Conservation (phyloP, 2,888 invertebrate species). For the Ennomos fuscantarius region DNA sequence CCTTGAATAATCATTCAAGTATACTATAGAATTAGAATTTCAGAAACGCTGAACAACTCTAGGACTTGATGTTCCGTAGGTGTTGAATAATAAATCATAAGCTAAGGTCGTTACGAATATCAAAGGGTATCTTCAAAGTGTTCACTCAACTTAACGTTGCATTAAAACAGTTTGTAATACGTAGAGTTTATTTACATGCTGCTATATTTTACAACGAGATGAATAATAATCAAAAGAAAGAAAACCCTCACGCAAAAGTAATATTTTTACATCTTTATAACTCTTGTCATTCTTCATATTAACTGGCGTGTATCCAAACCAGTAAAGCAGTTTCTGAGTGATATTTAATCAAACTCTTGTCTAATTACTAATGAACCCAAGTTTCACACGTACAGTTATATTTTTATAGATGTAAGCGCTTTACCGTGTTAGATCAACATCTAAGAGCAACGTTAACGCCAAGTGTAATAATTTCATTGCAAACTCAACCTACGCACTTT, state of each 20-base stretch:
- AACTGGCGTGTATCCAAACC: constrained; percentile 13
- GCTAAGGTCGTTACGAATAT: constrained; percentile 59
- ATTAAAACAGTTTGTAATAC: constrained; percentile 57
- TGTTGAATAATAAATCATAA: constrained; percentile 73
- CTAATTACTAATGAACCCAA: constrained; percentile 1
- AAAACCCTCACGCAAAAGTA: constrained; percentile 1
- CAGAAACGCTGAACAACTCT: constrained; percentile 44
- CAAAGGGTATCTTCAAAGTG: constrained; percentile 72
- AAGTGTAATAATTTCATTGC: constrained; percentile 19
- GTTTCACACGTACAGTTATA: constrained; percentile 2
- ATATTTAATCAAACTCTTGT: constrained; percentile 3
- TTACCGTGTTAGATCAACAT: constrained; percentile 24
- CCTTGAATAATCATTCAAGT: constrained; percentile 20
- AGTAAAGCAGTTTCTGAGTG: neutral
- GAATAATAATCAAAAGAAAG: constrained; percentile 3
- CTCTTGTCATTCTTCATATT: constrained; percentile 3
- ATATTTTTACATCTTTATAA: constrained; percentile 1
- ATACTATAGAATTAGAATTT: constrained; percentile 41
- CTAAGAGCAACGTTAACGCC: constrained; percentile 14
- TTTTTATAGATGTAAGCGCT: constrained; percentile 1
- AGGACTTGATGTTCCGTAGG: constrained; percentile 57
- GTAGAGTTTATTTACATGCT: constrained; percentile 45
- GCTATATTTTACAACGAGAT: constrained; percentile 28
- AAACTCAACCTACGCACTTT: neutral
- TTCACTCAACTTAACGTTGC: constrained; percentile 65